Base-by-base conservation (phyloP, 2,888 invertebrate genomes). In the Odontomyia ornata region DNA sequence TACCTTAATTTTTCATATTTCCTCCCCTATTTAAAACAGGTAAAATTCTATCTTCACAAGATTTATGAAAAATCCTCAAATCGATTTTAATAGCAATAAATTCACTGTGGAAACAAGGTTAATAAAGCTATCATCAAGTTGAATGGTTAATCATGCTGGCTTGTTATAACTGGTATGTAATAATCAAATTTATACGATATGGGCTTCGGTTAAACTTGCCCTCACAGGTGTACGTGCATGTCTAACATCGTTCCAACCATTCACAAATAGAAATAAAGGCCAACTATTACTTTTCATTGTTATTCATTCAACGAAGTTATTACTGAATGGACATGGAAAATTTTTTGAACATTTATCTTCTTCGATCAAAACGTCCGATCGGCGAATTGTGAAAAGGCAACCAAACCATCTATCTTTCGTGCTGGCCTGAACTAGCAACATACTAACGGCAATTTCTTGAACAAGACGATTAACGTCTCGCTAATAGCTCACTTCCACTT, bases 101-200 rank as follows among this genome's bases (percentile, higher is more conserved):
- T 18, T 28, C 30, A 64, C 30, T 1, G 5, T 5, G 11, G 69
- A 46, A 69, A 69, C 25, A 21, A 47, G 69, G 69, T 46, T 47
- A 69, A 69, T 69, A 69, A 69, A 69, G 69, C 47, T 25, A 47
- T 69, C 46, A 69, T 47, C 46, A 69, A 47, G 15, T 9, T 21
- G 21, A 43, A 13, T 21, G 5, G 23, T 43, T 36, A 36, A 36
- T 36, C 69, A 47, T 43, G 25, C 69, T 47, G 46, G 3, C 36
- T 36, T 5, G 36, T 36, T 36, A 36, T 36, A 9, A 36, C 15
- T 46, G 47, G 25, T 47, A 15, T 15, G 18, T 15, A 69, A 69
- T 47, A 69, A 69, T 69, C 47, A 47, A 69, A 30, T 69, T 69
- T 69, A 25, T 46, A 47, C 30, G 1, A 46, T 25, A 69, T 36